phyloP scores from a whole-genome alignment of 2,888 invertebrate species.

The Lysandra coridon region DNA sequence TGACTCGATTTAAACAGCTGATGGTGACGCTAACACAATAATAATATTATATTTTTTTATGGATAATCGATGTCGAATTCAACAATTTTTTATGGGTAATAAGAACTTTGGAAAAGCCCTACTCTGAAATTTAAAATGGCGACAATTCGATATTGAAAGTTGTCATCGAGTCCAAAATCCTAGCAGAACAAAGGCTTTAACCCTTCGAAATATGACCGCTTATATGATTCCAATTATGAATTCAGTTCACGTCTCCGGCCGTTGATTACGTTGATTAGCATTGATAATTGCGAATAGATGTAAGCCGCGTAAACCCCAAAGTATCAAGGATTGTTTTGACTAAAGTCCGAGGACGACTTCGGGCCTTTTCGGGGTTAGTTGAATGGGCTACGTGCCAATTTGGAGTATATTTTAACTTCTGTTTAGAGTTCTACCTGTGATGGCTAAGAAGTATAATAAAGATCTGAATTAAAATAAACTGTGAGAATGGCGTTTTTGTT shows the following conservation, averaged over 20 bases:
- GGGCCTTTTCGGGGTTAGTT: background rate
- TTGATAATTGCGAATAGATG: conserved; percentile 13
- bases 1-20: too few relatives aligned
- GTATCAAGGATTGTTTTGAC: conserved; percentile 15
- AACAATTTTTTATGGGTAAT: too few relatives aligned
- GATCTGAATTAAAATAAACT: too few relatives aligned
- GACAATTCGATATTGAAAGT: background rate
- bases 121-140: background rate
- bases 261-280: conserved; percentile 21
- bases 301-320: background rate
- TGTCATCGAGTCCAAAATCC: conserved; percentile 11
- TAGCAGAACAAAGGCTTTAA: background rate
- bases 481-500: too few relatives aligned
- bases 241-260: conserved; percentile 11
- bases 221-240: conserved; percentile 15
- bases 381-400: background rate
- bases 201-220: conserved; percentile 13
- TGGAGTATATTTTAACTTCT: background rate
- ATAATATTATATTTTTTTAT: too few relatives aligned
- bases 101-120: background rate
- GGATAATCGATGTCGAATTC: too few relatives aligned
- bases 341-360: background rate
- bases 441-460: background rate
- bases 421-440: background rate
- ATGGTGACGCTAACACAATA: too few relatives aligned